Conservation (phyloP, 2,888 invertebrate species). For the Drosophila paucipuncta region DNA sequence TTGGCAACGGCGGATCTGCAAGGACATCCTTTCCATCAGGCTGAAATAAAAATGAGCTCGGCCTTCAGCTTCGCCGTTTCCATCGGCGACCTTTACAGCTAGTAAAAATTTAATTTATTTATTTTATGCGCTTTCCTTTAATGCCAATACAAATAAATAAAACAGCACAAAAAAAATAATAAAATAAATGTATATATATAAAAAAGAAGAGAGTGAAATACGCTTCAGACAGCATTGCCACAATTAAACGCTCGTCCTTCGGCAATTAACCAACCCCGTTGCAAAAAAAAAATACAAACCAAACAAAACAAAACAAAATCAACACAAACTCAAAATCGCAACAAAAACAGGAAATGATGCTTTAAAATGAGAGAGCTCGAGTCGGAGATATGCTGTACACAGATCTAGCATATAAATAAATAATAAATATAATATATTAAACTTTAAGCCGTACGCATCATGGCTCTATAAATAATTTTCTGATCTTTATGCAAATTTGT, state of each 20-base stretch:
- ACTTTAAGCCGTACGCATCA: too few relatives aligned
- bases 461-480: neutral
- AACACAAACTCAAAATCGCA: conserved; percentile 30
- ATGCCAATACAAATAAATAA: conserved; percentile 59
- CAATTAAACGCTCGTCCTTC: conserved; percentile 76
- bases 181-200: neutral
- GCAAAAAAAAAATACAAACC: conserved; percentile 13
- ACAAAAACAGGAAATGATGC: conserved; percentile 8
- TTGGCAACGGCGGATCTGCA: neutral
- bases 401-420: neutral
- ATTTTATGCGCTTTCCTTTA: conserved; percentile 56
- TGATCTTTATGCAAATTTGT: too few relatives aligned
- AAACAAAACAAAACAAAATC: conserved; percentile 5
- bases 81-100: conserved; percentile 61
- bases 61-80: conserved; percentile 51
- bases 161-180: conserved; percentile 28
- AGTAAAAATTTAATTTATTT: conserved; percentile 62
- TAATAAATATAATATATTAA: neutral
- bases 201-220: conserved; percentile 11
- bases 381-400: neutral
- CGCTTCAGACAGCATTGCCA: conserved; percentile 63
- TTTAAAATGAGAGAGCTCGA: neutral
- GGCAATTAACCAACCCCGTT: conserved; percentile 65
- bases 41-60: conserved; percentile 62
- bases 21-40: conserved; percentile 19